Conservation (phyloP, 92 coral and sea anemone genomes). For the Bergia sp. region DNA sequence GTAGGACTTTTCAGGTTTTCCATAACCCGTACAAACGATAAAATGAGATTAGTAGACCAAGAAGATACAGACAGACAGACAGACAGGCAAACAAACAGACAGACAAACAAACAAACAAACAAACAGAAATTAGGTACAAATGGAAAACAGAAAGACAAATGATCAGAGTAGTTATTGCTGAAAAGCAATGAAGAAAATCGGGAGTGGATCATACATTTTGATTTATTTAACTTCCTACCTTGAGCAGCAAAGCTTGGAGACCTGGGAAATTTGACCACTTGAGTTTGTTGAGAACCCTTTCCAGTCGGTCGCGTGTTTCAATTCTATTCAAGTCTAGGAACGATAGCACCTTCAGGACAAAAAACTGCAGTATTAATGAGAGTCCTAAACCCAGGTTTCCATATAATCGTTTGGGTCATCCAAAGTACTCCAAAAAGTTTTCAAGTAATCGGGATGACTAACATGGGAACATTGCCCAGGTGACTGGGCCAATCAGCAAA, state of each 20-base stretch:
- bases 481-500: too few relatives aligned
- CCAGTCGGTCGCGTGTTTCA: constrained; percentile 85
- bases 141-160: background rate
- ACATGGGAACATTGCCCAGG: too few relatives aligned
- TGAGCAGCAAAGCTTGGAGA: constrained; percentile 87
- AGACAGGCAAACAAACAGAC: background rate
- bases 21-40: background rate
- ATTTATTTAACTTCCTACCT: constrained; percentile 55
- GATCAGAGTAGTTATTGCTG: background rate
- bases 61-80: background rate
- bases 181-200: background rate
- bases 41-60: too few relatives aligned
- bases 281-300: constrained; percentile 82
- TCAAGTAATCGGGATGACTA: too few relatives aligned
- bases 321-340: constrained; percentile 79
- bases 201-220: background rate
- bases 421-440: too few relatives aligned
- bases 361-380: background rate
- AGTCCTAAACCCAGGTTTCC: too few relatives aligned
- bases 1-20: background rate
- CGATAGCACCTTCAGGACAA: constrained; percentile 75
- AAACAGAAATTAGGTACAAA: background rate
- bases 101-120: background rate
- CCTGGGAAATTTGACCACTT: constrained; percentile 98
- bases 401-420: too few relatives aligned